Conservation (phyloP, 2,888 invertebrate genomes). For the Cerastoderma edule region DNA sequence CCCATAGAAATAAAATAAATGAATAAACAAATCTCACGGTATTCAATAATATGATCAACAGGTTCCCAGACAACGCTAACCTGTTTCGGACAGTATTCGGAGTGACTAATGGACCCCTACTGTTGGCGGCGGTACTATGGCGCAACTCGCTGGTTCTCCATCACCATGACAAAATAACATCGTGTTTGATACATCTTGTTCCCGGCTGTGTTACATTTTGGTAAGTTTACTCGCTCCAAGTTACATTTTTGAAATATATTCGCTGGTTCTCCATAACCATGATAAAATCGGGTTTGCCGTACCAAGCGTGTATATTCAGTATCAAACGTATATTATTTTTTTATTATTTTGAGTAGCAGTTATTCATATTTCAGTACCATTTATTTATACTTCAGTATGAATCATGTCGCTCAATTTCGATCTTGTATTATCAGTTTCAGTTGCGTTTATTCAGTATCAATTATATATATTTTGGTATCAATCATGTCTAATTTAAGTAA, state of each 20-base stretch:
- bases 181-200: slow-evolving; percentile 75
- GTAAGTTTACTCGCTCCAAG: slow-evolving; percentile 58
- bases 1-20: background rate
- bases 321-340: background rate
- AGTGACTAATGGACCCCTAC: slow-evolving; percentile 73
- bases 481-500: too few relatives aligned
- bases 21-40: background rate
- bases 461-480: background rate
- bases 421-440: background rate
- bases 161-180: slow-evolving; percentile 76
- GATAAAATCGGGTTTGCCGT: background rate
- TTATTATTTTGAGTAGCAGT: too few relatives aligned
- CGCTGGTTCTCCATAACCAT: background rate
- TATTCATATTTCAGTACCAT: too few relatives aligned
- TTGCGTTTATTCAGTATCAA: background rate
- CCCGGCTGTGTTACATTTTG: slow-evolving; percentile 72
- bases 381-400: background rate
- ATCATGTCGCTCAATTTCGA: background rate
- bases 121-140: slow-evolving; percentile 66
- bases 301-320: background rate
- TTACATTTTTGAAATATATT: background rate
- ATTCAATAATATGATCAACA: too few relatives aligned
- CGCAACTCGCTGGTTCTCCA: slow-evolving; percentile 76
- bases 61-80: slow-evolving; percentile 39
- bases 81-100: slow-evolving; percentile 71